Base-by-base conservation (phyloP, 2,888 invertebrate species). In the Ophion costatus region DNA sequence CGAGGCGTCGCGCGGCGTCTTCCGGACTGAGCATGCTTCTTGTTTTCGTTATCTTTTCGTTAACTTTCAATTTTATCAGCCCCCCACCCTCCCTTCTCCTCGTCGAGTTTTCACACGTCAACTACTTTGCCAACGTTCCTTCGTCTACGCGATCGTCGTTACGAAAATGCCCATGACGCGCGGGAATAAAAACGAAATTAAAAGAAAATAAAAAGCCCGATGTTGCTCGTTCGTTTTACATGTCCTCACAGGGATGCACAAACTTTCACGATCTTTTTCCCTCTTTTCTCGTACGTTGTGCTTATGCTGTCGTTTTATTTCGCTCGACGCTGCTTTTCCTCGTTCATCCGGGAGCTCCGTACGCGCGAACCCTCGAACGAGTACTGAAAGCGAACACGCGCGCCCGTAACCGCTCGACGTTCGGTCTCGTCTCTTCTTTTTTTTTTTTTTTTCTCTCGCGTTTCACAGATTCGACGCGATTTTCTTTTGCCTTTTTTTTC, bases 1-100 rank as follows among this genome's bases (percentile, higher is more conserved):
- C 86, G 84, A 76, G 81, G 84, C 88, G 85, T 83, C 86, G 86
- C 82, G 76, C 81, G 79, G 78, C 82, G 82, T 84, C 59, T 77
- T 84, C 73, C 64, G 79, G 63, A 75, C 71, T 76, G 79, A 80
- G 64, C 82, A 84, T 80, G 70, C 38, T 42, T 57, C 20, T 70
- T 20, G 56, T 56, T 56, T 42, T 45, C 3, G 29, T 3, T 67
- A 22, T 67, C 14, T 20, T 20, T 38, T 64, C 14, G 10, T 45
- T 45, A 10, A 10, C 9, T 42, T 42, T 42, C 11, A 10, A 10
- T 45, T 45, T 45, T n/a, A 9, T 45, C n/a, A n/a, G n/a, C n/a
- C n/a, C n/a, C n/a, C n/a, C n/a, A n/a, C n/a, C n/a, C 14, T 14
- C 11, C 14, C 9, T 17, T 45, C 14, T 45, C 14, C 14, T 45